These are phyloP conservation scores for Gallinago solitaria DNA, from an alignment of 2,797 vertebrate species.

Conservation along the genomic window DNA sequence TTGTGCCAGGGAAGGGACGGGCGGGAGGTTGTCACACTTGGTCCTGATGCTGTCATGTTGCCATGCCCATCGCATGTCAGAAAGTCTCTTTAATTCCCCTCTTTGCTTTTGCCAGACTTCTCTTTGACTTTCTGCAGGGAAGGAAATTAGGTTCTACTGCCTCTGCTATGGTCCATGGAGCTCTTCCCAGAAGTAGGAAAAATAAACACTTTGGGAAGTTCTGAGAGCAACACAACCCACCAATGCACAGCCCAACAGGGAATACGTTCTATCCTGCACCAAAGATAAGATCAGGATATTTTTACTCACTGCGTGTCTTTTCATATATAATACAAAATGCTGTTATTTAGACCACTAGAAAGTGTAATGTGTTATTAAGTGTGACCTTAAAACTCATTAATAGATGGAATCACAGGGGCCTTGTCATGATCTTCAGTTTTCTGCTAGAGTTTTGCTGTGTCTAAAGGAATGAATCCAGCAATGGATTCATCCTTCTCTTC, in stretches of 20 bases:
- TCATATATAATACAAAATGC: neutral
- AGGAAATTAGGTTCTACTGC: neutral
- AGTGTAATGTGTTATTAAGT: neutral
- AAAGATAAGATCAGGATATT: neutral
- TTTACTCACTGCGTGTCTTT: neutral
- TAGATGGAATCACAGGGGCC: fast-evolving
- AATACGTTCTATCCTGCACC: neutral
- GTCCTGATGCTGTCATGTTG: neutral
- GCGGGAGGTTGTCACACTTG: neutral
- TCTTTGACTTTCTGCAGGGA: neutral
- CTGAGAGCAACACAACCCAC: neutral
- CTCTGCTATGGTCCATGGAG: neutral
- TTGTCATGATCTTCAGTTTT: neutral
- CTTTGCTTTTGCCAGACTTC: neutral
- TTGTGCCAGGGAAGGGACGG: neutral
- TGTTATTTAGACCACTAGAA: neutral
- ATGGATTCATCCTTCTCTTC: neutral
- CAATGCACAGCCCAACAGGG: neutral
- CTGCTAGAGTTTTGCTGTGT: neutral
- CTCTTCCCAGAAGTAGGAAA: neutral
- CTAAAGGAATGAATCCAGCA: neutral
- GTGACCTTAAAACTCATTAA: neutral
- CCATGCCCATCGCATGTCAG: neutral
- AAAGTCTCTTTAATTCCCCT: neutral
- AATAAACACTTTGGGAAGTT: neutral